These are phyloP conservation scores for Siderastrea siderea DNA, from an alignment of 92 coral and sea anemone species.

Conservation along the genomic window DNA sequence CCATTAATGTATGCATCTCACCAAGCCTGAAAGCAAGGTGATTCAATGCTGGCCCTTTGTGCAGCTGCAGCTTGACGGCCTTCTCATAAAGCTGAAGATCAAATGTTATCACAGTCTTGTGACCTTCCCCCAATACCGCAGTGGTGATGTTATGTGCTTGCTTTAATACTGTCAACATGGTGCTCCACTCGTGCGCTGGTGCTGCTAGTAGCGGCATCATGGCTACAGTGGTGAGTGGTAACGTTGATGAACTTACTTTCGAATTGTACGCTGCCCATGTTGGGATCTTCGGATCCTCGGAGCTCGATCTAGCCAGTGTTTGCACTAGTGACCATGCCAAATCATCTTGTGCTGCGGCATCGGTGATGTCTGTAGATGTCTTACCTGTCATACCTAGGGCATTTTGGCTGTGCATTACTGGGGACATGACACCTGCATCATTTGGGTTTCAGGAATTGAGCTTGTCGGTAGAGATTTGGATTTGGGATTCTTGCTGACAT, in stretches of 20 bases:
- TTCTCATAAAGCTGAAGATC: constrained; percentile 15
- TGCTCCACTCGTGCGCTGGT: too few relatives aligned
- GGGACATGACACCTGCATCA: too few relatives aligned
- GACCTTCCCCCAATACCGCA: constrained; percentile 24
- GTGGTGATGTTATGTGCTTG: neutral
- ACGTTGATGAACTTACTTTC: constrained; percentile 18
- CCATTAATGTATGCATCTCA: neutral
- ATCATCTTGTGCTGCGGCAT: too few relatives aligned
- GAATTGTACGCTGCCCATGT: constrained; percentile 25
- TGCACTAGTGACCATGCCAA: neutral
- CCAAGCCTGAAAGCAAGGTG: constrained; percentile 30
- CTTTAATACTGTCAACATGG: too few relatives aligned
- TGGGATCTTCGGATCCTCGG: neutral
- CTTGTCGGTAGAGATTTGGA: too few relatives aligned
- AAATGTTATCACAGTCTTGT: neutral
- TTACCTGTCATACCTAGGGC: too few relatives aligned
- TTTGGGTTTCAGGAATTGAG: too few relatives aligned
- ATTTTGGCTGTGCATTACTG: too few relatives aligned
- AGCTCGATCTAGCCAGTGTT: constrained; percentile 13
- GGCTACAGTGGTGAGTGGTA: constrained; percentile 40
- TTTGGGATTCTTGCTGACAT: too few relatives aligned
- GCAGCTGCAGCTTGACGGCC: constrained; percentile 27
- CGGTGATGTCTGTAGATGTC: too few relatives aligned
- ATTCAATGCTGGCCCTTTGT: constrained; percentile 15
- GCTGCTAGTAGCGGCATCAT: constrained; percentile 23